Evolutionary conservation across 2,888 invertebrate genomes (phyloP).

Genomic region (Chironomus tentans): DNA sequence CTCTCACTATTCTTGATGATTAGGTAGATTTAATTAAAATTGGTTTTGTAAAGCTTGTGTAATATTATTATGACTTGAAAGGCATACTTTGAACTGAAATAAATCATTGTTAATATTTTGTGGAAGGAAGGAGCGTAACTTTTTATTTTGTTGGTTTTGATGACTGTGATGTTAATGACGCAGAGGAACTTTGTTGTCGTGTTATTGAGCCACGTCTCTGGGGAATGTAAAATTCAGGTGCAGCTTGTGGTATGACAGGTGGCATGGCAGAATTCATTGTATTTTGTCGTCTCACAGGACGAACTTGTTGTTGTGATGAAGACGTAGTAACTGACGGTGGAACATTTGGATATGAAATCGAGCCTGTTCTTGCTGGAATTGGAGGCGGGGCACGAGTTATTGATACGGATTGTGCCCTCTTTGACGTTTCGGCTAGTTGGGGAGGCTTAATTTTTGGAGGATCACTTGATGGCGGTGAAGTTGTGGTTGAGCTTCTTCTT

Average conservation of each 20-base stretch:
- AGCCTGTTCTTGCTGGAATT: slow-evolving; percentile 40
- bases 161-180: not conserved
- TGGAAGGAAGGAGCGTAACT: not conserved
- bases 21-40: too few species aligned
- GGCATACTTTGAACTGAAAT: too few species aligned
- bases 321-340: slow-evolving; percentile 24
- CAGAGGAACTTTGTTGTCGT: slow-evolving; percentile 16
- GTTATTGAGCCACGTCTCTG: slow-evolving; percentile 22
- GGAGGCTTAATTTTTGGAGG: slow-evolving; percentile 31
- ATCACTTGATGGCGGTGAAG: slow-evolving; percentile 28
- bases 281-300: slow-evolving; percentile 8
- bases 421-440: slow-evolving; percentile 32
- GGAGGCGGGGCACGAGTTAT: slow-evolving; percentile 37
- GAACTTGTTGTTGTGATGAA: slow-evolving; percentile 6
- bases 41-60: too few species aligned
- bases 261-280: slow-evolving; percentile 21
- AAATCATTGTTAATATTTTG: too few species aligned
- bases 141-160: slow-evolving; percentile 16
- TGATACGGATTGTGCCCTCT: slow-evolving; percentile 25
- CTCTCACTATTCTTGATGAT: too few species aligned
- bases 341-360: slow-evolving; percentile 33
- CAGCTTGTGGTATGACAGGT: slow-evolving; percentile 2
- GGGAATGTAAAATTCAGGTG: slow-evolving; percentile 24
- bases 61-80: too few species aligned
- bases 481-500: slow-evolving; percentile 30